Conservation (phyloP, 2,797 vertebrate genomes). For the Crenichthys baileyi region DNA sequence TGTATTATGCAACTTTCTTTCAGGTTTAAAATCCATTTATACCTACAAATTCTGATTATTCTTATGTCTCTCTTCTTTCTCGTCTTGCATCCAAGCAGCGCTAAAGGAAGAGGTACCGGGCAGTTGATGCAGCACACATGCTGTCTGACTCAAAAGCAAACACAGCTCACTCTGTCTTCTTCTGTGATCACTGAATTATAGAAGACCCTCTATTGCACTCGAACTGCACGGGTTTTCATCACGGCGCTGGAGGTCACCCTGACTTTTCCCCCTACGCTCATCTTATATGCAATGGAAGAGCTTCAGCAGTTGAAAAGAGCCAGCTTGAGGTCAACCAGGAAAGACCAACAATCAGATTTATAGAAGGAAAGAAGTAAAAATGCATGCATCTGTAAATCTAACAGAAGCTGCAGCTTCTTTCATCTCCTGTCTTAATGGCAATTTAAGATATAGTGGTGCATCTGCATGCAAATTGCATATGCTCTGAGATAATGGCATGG, state of each 20-base stretch:
- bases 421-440: constrained; percentile 70
- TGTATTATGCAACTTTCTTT: constrained; percentile 26
- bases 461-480: constrained; percentile 78
- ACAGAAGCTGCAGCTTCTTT: constrained; percentile 61
- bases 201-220: constrained; percentile 74
- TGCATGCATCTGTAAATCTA: constrained; percentile 59
- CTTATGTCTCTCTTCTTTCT: constrained; percentile 45
- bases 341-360: constrained; percentile 72
- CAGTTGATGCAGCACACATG: constrained; percentile 30
- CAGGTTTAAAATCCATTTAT: constrained; percentile 37
- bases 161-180: constrained; percentile 57
- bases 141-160: constrained; percentile 45
- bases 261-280: constrained; percentile 68
- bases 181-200: constrained; percentile 75
- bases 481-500: constrained; percentile 68
- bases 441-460: constrained; percentile 67
- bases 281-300: constrained; percentile 71
- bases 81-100: constrained; percentile 44
- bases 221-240: constrained; percentile 75
- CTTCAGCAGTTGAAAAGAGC: constrained; percentile 55
- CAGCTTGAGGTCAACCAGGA: constrained; percentile 68
- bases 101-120: constrained; percentile 32
- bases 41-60: constrained; percentile 12
- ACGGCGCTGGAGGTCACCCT: constrained; percentile 77
- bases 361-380: constrained; percentile 62